Base-by-base conservation (phyloP, 2,888 invertebrate genomes). In the Nematopogon swammerdamellus region DNA sequence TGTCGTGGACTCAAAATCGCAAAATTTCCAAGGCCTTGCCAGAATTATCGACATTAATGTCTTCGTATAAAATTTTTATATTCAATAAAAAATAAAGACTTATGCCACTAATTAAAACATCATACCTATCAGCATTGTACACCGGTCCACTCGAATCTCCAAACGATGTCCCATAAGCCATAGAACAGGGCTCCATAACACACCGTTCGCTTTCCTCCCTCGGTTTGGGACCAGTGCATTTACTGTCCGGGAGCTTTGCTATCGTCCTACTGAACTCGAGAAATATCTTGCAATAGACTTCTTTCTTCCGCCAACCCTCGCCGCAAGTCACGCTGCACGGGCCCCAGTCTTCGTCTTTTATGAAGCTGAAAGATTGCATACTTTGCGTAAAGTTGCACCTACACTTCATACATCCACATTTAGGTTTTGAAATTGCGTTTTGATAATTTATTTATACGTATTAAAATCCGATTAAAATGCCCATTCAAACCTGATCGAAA, bases 271-370 rank as follows among this genome's bases (percentile, higher is more conserved):
- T 92, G 70, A 95, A 95, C 68, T 95, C 94, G 53, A 97, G 79
- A 72, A 92, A 95, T 60, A 97, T 95, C 80, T 93, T 94, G 77
- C 98, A 98, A 59, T 91, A 87, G n/a, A 95, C 95, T 59, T 88
- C 86, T 29, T 96, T 86, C 55, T 86, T 87, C n/a, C 90, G 82
- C 58, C 89, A 81, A 0, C 97, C 97, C 65, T 92, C 91, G 1
- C 97, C 97, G 65, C 97, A 97, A 0, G 91, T 88, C 0, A 89
- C 91, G 59, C 92, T 94, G 77, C 97, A 98, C 1, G 91, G 86
- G 2, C 94, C 88, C 96, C 96, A 97, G 49, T 92, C 91, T 10
- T 72, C 73, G 52, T 95, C 95, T 54, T 92, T 89, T 62, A 95
- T 89, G 79, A 91, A 97, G 65, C 97, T 96, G 77, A 50, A 36